These are phyloP conservation scores for Paguma larvata DNA, from an alignment of 2,797 vertebrate genomes.

Conservation along the genomic window DNA sequence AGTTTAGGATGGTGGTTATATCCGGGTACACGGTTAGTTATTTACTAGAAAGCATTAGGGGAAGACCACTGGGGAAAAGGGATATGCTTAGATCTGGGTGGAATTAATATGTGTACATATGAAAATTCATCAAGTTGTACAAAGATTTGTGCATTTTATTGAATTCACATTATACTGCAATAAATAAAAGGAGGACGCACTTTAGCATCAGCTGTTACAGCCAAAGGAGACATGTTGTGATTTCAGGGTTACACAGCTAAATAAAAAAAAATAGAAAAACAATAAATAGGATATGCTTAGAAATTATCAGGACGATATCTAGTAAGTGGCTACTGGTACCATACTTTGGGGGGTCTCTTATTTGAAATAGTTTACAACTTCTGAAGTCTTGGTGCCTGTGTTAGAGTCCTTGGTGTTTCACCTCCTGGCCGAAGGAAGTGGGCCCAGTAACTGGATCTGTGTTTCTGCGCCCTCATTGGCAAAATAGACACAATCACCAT, in stretches of 20 bases:
- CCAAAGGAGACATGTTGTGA: neutral
- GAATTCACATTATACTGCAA: neutral
- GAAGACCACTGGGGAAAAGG: neutral
- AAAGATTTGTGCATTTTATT: slow-evolving; percentile 9
- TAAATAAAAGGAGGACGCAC: neutral
- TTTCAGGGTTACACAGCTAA: slow-evolving; percentile 1
- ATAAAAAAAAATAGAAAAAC: neutral
- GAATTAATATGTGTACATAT: neutral
- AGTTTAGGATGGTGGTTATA: neutral
- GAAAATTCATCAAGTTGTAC: neutral
- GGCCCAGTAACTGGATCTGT: neutral
- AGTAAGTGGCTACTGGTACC: neutral
- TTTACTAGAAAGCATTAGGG: neutral
- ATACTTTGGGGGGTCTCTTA: neutral
- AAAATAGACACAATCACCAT: neutral
- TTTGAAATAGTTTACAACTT: neutral
- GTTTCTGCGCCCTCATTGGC: neutral
- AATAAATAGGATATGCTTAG: neutral
- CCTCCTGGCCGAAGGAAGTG: neutral
- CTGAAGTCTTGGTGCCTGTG: neutral
- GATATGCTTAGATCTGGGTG: neutral
- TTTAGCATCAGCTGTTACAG: neutral
- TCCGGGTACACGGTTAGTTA: neutral
- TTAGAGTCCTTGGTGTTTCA: neutral
- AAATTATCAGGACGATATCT: neutral